Percentiles rank a stretch among this genome's conserved stretches.
Conservation (phyloP, 2,888 invertebrate genomes). For the Ariolimax columbianus region DNA sequence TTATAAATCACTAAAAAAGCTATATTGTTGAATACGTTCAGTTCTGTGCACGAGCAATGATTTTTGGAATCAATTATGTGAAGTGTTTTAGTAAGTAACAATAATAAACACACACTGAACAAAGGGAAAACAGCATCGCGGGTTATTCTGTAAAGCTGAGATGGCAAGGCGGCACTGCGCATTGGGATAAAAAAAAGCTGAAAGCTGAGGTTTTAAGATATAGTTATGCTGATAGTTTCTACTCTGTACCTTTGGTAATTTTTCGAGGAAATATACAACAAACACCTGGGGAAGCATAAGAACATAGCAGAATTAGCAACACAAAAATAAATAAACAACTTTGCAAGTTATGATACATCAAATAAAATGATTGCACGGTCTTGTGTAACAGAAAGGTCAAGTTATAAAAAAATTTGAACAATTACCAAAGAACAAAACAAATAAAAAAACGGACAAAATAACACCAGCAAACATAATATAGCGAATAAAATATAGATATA, state of each 20-base stretch:
- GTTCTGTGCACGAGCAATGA: too few species aligned
- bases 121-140: neutral
- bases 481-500: too few species aligned
- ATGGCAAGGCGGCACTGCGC: neutral
- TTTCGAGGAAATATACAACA: conserved; percentile 69
- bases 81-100: neutral
- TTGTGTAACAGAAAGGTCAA: neutral
- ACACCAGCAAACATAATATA: too few species aligned
- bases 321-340: too few species aligned
- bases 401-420: too few species aligned
- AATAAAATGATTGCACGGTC: neutral
- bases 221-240: neutral
- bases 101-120: neutral
- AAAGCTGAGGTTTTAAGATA: neutral
- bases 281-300: conserved; percentile 60
- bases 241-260: conserved; percentile 59
- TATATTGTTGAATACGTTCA: too few species aligned
- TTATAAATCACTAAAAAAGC: too few species aligned
- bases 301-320: conserved; percentile 1
- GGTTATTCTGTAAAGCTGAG: neutral
- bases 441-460: too few species aligned
- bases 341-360: conserved; percentile 6
- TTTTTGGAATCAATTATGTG: neutral
- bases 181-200: neutral
- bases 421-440: too few species aligned